Percentiles rank a stretch among this genome's conserved stretches.
Evolutionary conservation across 2,113 vertebrate species (phyloP).

Genomic region (Pitta sordida): DNA sequence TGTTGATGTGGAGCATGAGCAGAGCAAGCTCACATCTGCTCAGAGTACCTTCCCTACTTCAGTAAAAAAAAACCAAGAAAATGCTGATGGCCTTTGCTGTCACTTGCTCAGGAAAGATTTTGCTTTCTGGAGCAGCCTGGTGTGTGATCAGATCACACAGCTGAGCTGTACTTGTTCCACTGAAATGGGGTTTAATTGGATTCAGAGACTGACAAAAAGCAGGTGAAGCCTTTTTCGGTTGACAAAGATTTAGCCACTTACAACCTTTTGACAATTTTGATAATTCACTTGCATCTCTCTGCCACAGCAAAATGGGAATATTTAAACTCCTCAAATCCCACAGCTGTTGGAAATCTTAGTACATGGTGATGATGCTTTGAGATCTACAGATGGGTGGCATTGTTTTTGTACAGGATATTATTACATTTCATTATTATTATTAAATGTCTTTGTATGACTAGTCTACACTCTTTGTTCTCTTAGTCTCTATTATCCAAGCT

Average conservation of each 20-base stretch:
- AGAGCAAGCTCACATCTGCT: neutral
- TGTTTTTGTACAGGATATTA: neutral
- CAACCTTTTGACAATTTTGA: neutral
- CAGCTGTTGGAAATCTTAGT: neutral
- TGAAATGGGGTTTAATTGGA: neutral
- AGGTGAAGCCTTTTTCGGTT: neutral
- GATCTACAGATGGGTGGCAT: neutral
- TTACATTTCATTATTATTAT: neutral
- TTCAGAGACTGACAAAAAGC: neutral
- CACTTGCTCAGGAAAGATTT: neutral
- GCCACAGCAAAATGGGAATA: neutral
- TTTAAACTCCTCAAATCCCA: neutral
- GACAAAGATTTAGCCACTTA: neutral
- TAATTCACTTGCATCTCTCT: neutral
- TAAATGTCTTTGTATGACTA: neutral
- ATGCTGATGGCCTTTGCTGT: neutral
- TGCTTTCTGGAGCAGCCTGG: neutral
- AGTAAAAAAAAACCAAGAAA: too few relatives aligned
- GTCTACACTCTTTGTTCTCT: neutral
- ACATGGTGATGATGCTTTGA: neutral
- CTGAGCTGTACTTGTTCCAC: neutral
- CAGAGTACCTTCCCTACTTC: neutral
- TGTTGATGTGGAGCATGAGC: neutral
- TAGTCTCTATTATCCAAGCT: neutral
- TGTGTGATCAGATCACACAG: neutral